These are phyloP conservation scores for Catajapyx aquilonaris DNA, from an alignment of 1,140 invertebrate genomes.

Conservation along the genomic window DNA sequence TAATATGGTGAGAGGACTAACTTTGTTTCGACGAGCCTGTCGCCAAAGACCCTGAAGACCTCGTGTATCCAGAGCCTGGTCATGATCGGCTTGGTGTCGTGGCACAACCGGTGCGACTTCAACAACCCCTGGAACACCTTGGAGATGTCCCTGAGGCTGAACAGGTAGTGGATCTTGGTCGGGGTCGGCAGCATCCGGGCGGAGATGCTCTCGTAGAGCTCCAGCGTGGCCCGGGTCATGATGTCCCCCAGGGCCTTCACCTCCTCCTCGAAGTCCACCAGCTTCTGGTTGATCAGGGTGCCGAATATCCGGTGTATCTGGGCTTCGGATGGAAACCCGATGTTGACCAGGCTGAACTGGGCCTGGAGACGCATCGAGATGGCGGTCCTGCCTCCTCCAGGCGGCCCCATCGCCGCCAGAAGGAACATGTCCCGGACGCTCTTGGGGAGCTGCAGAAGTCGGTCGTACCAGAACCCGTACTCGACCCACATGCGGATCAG, in stretches of 20 bases:
- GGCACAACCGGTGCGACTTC: constrained; percentile 45
- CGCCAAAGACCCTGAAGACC: constrained; percentile 56
- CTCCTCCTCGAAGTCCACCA: constrained; percentile 51
- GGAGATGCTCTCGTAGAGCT: constrained; percentile 46
- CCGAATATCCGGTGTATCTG: constrained; percentile 60
- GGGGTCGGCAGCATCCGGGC: constrained; percentile 59
- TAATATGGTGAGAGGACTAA: no score
- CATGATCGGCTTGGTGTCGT: constrained; percentile 42
- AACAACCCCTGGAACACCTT: constrained; percentile 55
- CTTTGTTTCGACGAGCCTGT: constrained; percentile 53
- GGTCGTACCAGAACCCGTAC: constrained; percentile 69
- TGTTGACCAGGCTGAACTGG: constrained; percentile 58
- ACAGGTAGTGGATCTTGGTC: constrained; percentile 69
- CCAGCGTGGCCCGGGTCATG: constrained; percentile 42
- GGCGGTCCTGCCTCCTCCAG: constrained; percentile 52
- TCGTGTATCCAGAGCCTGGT: constrained; percentile 66
- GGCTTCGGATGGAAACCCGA: constrained; percentile 53
- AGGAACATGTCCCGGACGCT: constrained; percentile 55
- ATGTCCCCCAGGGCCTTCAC: constrained; percentile 40
- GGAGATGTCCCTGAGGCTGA: constrained; percentile 70
- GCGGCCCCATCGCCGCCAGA: constrained; percentile 54
- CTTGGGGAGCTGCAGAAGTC: constrained; percentile 45
- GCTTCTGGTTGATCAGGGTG: constrained; percentile 57
- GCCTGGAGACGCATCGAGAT: constrained; percentile 53
- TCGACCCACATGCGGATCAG: constrained; percentile 64